A percentile compares a stretch with the other conserved stretches of the same genome.
Conservation (phyloP, 2,888 invertebrate species). For the Vanessa cardui region DNA sequence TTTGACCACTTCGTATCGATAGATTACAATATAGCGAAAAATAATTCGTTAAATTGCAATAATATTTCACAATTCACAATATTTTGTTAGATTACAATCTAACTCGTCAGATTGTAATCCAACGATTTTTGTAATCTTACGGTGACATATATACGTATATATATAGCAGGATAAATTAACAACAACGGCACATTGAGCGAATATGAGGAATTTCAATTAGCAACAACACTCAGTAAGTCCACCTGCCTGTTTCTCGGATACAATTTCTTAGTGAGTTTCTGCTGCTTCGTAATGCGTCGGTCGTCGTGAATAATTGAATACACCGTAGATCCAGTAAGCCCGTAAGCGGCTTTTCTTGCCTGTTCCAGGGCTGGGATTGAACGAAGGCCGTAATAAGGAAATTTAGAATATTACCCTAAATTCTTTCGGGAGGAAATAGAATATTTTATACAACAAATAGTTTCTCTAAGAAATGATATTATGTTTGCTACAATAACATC, state of each 20-base stretch:
- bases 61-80: too few relatives aligned
- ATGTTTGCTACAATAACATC: too few relatives aligned
- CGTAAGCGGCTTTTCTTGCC: constrained; percentile 17
- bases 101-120: too few relatives aligned
- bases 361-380: constrained; percentile 2
- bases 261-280: background rate
- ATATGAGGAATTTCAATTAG: background rate
- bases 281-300: background rate
- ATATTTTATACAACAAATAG: background rate
- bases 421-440: background rate
- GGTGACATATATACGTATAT: too few relatives aligned
- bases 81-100: too few relatives aligned
- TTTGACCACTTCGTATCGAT: too few relatives aligned
- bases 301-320: constrained; percentile 19
- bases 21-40: too few relatives aligned
- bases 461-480: background rate
- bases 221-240: background rate
- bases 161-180: background rate
- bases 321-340: background rate
- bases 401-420: constrained; percentile 8
- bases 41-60: too few relatives aligned
- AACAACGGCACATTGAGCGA: background rate
- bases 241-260: background rate
- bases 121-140: too few relatives aligned
- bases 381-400: constrained; percentile 5